phyloP scores from a whole-genome alignment of 2,797 vertebrate species.

The Anguilla pacifica region DNA sequence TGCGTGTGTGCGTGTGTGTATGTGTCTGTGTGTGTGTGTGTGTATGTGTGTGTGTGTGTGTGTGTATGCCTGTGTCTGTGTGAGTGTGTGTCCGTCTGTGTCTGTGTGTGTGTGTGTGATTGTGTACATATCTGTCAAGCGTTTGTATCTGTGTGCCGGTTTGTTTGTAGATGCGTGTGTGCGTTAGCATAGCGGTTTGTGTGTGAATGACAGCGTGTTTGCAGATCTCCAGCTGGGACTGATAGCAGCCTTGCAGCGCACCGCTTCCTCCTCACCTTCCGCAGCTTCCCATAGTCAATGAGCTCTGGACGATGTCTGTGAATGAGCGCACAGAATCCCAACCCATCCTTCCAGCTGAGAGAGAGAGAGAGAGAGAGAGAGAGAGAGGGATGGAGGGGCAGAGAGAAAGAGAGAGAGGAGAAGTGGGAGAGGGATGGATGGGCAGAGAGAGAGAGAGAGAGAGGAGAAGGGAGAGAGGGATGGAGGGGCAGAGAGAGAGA shows the following conservation, averaged over 20 bases:
- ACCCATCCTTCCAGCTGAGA: slow-evolving; percentile 94
- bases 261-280: slow-evolving; percentile 79
- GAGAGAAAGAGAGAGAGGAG: not conserved
- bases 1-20: not conserved
- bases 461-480: no score
- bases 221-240: not conserved
- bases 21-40: not conserved
- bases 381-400: not conserved
- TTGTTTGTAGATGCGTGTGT: not conserved
- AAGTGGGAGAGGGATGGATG: not conserved
- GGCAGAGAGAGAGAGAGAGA: no score
- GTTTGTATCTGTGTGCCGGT: not conserved
- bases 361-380: slow-evolving; percentile 28
- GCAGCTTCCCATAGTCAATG: slow-evolving; percentile 94
- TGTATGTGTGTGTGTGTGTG: no score
- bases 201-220: not conserved
- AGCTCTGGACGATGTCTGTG: slow-evolving; percentile 97
- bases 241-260: not conserved
- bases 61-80: not conserved
- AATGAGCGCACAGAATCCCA: slow-evolving; percentile 97
- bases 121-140: not conserved
- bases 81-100: not conserved
- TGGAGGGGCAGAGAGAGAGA: not conserved
- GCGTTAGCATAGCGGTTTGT: not conserved
- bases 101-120: not conserved